These are phyloP conservation scores for Cynaeus angustus DNA, from an alignment of 2,888 invertebrate species.

Conservation along the genomic window DNA sequence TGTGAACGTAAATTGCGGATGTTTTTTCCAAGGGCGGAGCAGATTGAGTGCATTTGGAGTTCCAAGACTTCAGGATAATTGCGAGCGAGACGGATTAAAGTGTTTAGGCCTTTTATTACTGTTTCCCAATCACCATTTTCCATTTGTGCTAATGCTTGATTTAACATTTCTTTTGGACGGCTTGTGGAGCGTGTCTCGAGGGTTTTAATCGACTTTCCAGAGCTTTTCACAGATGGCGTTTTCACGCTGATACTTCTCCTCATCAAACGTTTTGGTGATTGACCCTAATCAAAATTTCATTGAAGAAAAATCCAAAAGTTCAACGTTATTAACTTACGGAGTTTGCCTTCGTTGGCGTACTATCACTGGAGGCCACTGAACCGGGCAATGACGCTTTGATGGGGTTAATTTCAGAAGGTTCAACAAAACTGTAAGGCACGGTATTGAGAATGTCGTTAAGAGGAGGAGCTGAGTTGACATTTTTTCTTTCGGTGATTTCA, in stretches of 20 bases:
- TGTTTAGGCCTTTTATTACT: slow-evolving; percentile 80
- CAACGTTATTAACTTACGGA: slow-evolving; percentile 9
- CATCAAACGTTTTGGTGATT: slow-evolving; percentile 50
- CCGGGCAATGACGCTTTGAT: slow-evolving; percentile 59
- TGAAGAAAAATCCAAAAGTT: slow-evolving; percentile 12
- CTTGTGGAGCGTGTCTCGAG: slow-evolving; percentile 71
- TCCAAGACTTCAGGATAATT: slow-evolving; percentile 76
- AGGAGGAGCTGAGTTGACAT: slow-evolving; percentile 67
- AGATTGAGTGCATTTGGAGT: slow-evolving; percentile 80
- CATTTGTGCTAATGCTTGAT: slow-evolving; percentile 78
- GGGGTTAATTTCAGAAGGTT: slow-evolving; percentile 53
- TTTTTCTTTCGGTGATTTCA: slow-evolving; percentile 64
- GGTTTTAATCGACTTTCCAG: slow-evolving; percentile 51
- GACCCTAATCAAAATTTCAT: slow-evolving; percentile 25
- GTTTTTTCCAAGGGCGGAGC: slow-evolving; percentile 83
- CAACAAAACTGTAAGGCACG: slow-evolving; percentile 52
- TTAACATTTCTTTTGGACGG: slow-evolving; percentile 79
- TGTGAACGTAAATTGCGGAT: slow-evolving; percentile 94
- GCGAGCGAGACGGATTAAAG: slow-evolving; percentile 76
- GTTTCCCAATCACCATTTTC: slow-evolving; percentile 88
- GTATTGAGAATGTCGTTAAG: slow-evolving; percentile 57
- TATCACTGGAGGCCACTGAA: slow-evolving; percentile 54
- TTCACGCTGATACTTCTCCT: slow-evolving; percentile 37
- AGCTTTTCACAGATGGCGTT: slow-evolving; percentile 33
- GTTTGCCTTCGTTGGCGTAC: slow-evolving; percentile 51